Evolutionary conservation across 2,113 vertebrate species (phyloP), one percentile per base, ranked within the genome.

Genomic region (Blennius ocellaris): DNA sequence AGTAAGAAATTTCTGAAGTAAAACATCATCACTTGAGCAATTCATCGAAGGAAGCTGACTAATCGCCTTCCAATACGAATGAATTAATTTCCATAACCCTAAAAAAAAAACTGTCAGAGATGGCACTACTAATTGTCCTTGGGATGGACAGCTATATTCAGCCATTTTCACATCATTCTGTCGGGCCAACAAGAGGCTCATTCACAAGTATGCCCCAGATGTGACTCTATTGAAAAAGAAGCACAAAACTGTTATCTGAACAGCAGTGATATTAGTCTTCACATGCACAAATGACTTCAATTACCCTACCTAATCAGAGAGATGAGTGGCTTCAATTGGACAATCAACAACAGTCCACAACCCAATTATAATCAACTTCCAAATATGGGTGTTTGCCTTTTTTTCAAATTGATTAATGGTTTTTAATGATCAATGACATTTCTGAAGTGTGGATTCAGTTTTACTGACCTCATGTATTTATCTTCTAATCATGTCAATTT

Each of bases 21-120:
- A 30, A 30, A 30, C 21, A 70, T 69, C 61, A 14, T 21, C 49
- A 52, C 39, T 64, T 51, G 11, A 52, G 43, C 55, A 21, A 36
- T 53, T 62, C 51, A 74, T 85, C 75, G 78, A 73, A 83, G 70
- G 50, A 74, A 64, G 21, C 43, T 67, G 69, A 88, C 53, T 85
- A 81, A 69, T 81, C 65, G 52, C 73, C 43, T 43, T 66, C 60
- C 30, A 51, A 80, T 7, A 63, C 63, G 39, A 78, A 81, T 81
- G 38, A 8, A 49, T 74, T 73, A 77, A 53, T 77, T 62, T 62
- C 70, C 83, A 52, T 66, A 44, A 80, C 65, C 66, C 65, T 49
- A 52, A 30, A 30, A 30, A 30, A 30, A 30, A 59, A 77, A 74
- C 49, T 56, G 59, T 67, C 52, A 73, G 62, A 21, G 44, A 67